A percentile compares a stretch with the other conserved stretches of the same genome.
phyloP scores from a whole-genome alignment of 2,113 vertebrate genomes.

The Silurus glanis region DNA sequence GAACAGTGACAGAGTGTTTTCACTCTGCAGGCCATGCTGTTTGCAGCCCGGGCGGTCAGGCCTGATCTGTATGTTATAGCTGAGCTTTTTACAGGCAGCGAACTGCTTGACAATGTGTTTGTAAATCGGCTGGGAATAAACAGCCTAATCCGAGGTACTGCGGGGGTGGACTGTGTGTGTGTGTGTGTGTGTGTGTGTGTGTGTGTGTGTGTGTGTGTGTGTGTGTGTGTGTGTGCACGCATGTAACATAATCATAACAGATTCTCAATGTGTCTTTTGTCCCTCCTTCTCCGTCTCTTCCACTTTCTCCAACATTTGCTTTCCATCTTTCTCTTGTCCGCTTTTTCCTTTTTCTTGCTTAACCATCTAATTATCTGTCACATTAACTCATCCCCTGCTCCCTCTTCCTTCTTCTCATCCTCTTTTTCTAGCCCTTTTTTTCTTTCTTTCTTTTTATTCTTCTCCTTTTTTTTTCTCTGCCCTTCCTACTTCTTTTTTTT shows the following conservation, averaged over 20 bases:
- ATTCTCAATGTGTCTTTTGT: conserved; percentile 31
- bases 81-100: conserved; percentile 84
- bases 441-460: background rate
- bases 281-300: background rate
- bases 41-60: conserved; percentile 78
- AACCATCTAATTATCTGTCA: background rate
- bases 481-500: background rate
- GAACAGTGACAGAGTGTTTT: conserved; percentile 14
- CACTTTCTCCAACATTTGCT: background rate
- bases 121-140: conserved; percentile 85
- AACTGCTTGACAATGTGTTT: conserved; percentile 87
- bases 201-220: background rate
- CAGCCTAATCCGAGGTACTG: conserved; percentile 82
- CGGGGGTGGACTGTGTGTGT: conserved; percentile 34
- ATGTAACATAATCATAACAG: conserved; percentile 35
- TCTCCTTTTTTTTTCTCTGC: background rate
- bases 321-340: background rate
- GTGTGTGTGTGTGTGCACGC: background rate
- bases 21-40: conserved; percentile 82
- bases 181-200: background rate
- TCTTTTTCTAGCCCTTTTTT: background rate
- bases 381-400: background rate
- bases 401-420: background rate
- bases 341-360: background rate
- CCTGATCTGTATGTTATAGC: conserved; percentile 87